Percentiles rank a stretch among this genome's conserved stretches.
Conservation (phyloP, 2,113 vertebrate genomes). For the Brachypteracias leptosomus region DNA sequence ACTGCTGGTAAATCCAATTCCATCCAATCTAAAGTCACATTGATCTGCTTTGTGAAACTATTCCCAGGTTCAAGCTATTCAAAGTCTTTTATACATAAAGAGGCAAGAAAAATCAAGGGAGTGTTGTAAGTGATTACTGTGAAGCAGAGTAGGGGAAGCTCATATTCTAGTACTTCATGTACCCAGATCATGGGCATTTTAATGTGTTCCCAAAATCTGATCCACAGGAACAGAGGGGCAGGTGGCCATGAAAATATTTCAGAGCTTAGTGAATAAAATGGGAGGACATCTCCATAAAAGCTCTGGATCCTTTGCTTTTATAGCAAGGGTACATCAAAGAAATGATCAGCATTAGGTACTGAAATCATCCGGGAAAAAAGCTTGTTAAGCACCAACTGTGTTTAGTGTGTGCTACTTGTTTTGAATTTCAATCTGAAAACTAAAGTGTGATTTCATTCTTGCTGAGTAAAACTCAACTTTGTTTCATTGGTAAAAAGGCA, state of each 20-base stretch:
- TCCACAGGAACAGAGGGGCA: background rate
- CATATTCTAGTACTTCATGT: background rate
- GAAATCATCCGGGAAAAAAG: background rate
- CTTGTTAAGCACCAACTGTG: background rate
- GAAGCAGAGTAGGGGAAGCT: background rate
- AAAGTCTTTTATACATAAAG: background rate
- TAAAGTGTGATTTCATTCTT: background rate
- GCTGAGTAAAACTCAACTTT: background rate
- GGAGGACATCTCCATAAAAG: background rate
- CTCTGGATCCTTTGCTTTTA: background rate
- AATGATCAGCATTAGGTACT: background rate
- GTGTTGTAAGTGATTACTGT: background rate
- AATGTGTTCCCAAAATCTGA: background rate
- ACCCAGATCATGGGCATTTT: background rate
- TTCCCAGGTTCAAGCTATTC: background rate
- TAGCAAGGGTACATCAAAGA: background rate
- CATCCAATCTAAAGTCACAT: background rate
- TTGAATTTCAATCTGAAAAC: background rate
- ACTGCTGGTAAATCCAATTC: constrained; percentile 1
- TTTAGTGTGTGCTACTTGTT: background rate
- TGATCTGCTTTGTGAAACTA: constrained; percentile 12
- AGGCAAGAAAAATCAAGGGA: background rate
- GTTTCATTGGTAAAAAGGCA: background rate
- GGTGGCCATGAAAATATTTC: background rate
- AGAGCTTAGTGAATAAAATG: constrained; percentile 1